Conservation (phyloP, 2,888 invertebrate genomes). For the Rhorus exstirpatorius region DNA sequence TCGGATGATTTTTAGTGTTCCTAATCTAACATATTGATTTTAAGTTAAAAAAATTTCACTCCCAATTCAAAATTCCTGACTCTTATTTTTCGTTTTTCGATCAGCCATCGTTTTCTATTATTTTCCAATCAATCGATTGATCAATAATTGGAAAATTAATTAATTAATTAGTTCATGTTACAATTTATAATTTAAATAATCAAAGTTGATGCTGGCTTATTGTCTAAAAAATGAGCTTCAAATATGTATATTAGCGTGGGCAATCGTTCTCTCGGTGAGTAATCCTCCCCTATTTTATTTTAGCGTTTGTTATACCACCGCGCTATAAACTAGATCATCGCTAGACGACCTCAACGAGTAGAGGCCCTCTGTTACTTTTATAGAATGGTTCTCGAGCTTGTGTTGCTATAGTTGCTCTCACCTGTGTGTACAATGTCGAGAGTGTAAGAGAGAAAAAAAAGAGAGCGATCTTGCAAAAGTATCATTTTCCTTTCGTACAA, state of each 20-base stretch:
- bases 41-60: no score
- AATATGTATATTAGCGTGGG: not conserved
- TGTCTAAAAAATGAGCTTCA: no score
- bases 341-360: conserved; percentile 60
- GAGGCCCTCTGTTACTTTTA: conserved; percentile 71
- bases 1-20: no score
- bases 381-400: conserved; percentile 64
- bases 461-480: conserved; percentile 4
- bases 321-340: conserved; percentile 72
- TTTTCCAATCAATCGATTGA: no score
- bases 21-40: no score
- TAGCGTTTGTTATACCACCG: conserved; percentile 63
- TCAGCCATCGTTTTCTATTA: no score
- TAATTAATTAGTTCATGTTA: no score
- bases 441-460: conserved; percentile 7
- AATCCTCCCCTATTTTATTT: conserved; percentile 72
- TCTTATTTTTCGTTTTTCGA: no score
- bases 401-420: conserved; percentile 29
- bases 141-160: no score
- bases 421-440: conserved; percentile 31
- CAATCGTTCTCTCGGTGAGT: conserved; percentile 17
- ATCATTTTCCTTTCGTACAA: not conserved
- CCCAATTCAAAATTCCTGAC: no score
- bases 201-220: no score
- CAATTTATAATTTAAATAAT: no score